Evolutionary conservation across 2,888 invertebrate genomes (phyloP), one percentile per base, ranked within the genome.

Genomic region (Apocheima hispidaria): DNA sequence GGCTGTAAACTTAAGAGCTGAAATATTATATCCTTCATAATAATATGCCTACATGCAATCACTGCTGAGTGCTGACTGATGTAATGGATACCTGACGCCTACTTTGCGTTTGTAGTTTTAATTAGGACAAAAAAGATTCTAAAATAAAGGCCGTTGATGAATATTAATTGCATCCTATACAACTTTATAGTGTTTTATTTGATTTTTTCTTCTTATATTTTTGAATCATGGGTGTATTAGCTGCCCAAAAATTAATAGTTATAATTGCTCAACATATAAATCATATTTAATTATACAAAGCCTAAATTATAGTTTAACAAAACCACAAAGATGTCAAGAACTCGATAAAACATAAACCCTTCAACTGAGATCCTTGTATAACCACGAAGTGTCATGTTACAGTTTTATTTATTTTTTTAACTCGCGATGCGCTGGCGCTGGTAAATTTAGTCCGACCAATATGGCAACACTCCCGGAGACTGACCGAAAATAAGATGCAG

Each of bases 401-500:
- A 44, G 20, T 28, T 54, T 49, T 44, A 51, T 60, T 54, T 49
- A n/a, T 46, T 35, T 60, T 49, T 38, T 16, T 21, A 41, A 48
- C 28, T 43, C 20, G 28, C 21, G 23, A n/a, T 33, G 33, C 53
- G 26, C 38, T 41, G 30, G 21, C 48, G 26, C 38, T 43, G 36
- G 33, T 72, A 73, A 63, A 68, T 75, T 74, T 78, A 80, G 75
- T 74, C 69, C 71, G 67, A 82, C 80, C 74, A 79, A 86, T 83
- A 86, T 84, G 86, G 88, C 79, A 82, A 82, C 87, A 80, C 86
- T 79, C 83, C 79, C 82, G 86, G 84, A 80, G 86, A 80, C 81
- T 82, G 82, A 80, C 85, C 87, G 77, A 86, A 90, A 90, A 91
- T 91, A 90, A 81, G 75, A 83, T 87, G 87, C 88, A 85, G 79